Evolutionary conservation across 2,113 vertebrate genomes (phyloP).

Genomic region (Petromus typicus): DNA sequence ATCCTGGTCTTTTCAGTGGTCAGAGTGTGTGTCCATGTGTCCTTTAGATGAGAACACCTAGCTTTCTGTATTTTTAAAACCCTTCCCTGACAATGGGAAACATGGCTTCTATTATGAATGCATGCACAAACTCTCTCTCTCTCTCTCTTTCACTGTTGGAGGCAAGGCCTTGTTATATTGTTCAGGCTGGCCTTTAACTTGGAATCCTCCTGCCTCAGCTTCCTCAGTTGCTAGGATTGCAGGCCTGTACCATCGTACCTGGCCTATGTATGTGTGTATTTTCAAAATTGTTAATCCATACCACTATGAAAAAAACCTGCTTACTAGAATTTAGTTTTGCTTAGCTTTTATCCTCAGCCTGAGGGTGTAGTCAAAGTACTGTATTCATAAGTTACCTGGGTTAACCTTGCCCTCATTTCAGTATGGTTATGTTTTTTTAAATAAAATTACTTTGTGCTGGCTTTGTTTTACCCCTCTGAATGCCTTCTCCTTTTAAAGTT

Average conservation of each 20-base stretch:
- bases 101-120: background rate
- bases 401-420: background rate
- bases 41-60: background rate
- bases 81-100: background rate
- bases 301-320: background rate
- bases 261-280: background rate
- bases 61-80: background rate
- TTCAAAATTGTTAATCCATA: background rate
- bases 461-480: background rate
- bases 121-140: too few species aligned
- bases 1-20: background rate
- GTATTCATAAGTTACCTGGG: background rate
- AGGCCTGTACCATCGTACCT: background rate
- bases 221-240: background rate
- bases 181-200: background rate
- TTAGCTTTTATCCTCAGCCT: conserved; percentile 14
- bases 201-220: background rate
- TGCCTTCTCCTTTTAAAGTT: background rate
- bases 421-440: background rate
- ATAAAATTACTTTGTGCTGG: background rate
- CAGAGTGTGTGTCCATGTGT: background rate
- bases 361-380: background rate
- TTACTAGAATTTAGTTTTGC: background rate
- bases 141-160: background rate
- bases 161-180: background rate